Evolutionary conservation across 2,888 invertebrate species (phyloP).

Genomic region (Petrophora chlorosata): DNA sequence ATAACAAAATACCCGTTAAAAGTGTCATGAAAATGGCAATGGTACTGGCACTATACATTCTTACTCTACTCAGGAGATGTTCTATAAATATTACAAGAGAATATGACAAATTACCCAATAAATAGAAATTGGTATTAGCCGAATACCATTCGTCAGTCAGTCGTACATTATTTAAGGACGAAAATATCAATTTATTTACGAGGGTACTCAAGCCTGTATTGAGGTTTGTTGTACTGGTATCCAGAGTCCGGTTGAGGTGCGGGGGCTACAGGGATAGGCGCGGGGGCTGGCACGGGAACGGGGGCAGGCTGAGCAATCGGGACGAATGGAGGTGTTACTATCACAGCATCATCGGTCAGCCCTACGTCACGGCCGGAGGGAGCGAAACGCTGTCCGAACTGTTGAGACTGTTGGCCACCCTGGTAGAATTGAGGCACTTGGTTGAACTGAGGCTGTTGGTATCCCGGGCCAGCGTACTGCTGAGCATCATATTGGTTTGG

Average conservation of each 20-base stretch:
- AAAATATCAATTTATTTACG: slow-evolving; percentile 53
- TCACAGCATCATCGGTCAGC: slow-evolving; percentile 75
- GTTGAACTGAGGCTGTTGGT: slow-evolving; percentile 36
- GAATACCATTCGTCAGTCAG: slow-evolving; percentile 9
- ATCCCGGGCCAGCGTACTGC: slow-evolving; percentile 37
- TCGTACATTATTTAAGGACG: not conserved
- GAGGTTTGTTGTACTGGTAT: slow-evolving; percentile 73
- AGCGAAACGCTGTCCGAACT: slow-evolving; percentile 47
- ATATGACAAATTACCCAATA: slow-evolving; percentile 18
- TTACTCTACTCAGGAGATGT: slow-evolving; percentile 21
- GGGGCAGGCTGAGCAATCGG: slow-evolving; percentile 50
- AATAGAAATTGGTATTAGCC: slow-evolving; percentile 17
- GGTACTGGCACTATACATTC: slow-evolving; percentile 14
- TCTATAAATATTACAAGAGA: slow-evolving; percentile 2
- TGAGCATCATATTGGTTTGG: slow-evolving; percentile 37
- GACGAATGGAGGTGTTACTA: slow-evolving; percentile 73
- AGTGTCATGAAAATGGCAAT: slow-evolving; percentile 20
- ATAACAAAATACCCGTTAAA: slow-evolving; percentile 19
- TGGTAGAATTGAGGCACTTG: slow-evolving; percentile 45
- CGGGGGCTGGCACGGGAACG: slow-evolving; percentile 39
- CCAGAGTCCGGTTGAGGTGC: slow-evolving; percentile 51
- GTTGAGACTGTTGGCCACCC: slow-evolving; percentile 38
- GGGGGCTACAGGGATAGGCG: slow-evolving; percentile 31
- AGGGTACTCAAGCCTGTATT: slow-evolving; percentile 69
- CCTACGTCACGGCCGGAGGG: slow-evolving; percentile 67